Conservation (phyloP, 2,113 vertebrate genomes). For the Antigone vipio region DNA sequence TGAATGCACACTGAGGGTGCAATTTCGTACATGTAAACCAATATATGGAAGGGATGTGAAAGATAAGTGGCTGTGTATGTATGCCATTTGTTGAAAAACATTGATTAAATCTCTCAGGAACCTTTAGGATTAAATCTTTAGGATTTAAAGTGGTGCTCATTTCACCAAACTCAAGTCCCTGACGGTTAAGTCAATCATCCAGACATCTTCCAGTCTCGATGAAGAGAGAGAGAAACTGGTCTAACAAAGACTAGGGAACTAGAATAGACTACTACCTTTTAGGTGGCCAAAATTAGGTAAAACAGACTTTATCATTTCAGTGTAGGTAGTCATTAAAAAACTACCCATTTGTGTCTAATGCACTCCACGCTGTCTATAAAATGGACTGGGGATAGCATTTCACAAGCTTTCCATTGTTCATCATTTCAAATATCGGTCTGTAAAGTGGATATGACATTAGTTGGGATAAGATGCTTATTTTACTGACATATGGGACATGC, state of each 20-base stretch:
- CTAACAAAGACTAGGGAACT: neutral
- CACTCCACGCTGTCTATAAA: neutral
- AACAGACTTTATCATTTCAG: neutral
- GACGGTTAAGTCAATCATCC: neutral
- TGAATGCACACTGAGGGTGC: neutral
- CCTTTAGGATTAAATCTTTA: neutral
- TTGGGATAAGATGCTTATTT: slow-evolving; percentile 18
- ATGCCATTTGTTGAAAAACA: neutral
- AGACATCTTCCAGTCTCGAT: neutral
- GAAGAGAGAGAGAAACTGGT: neutral
- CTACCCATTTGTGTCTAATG: neutral
- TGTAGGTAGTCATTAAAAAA: neutral
- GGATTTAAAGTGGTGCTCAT: neutral
- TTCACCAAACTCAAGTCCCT: neutral
- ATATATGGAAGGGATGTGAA: neutral
- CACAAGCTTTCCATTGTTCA: neutral
- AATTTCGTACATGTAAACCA: neutral
- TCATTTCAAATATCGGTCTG: slow-evolving; percentile 16
- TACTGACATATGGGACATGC: neutral
- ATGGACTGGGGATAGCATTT: neutral
- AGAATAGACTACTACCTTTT: neutral
- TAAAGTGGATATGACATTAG: slow-evolving; percentile 14
- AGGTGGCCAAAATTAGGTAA: neutral
- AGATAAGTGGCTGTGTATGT: neutral
- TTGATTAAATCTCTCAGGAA: neutral